Base-by-base conservation (phyloP, 2,888 invertebrate species). In the Trilocha varians region DNA sequence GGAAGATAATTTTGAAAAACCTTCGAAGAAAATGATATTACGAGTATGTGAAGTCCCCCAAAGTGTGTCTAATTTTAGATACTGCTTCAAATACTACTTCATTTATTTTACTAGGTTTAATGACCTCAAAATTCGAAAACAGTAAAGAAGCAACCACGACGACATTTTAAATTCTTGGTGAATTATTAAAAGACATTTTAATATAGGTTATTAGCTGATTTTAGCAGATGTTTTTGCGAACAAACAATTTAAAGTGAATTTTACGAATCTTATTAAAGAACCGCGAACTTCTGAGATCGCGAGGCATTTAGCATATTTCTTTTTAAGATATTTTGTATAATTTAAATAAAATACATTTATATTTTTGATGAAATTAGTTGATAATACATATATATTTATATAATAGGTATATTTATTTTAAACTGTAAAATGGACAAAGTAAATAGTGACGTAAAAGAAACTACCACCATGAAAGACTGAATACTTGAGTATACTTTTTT, bases 121-220 rank as follows among this genome's bases (percentile, higher is more conserved):
- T 25, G 25, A 25, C 25, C 6, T 25, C 25, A 25, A 25, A 25
- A 25, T 25, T 2, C 25, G 25, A 25, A 25, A 25, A 25, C 25
- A 3, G 25, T 25, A 3, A 25, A 25, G 11, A 6, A 3, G 25
- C 11, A 3, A 1, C 4, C 25, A 11, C 11, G 8, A 11, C 25
- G 25, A 25, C 25, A 2, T 25, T 25, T 25, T 11, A 25, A 25
- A 25, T 6, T 3, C 25, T 11, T 11, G 11, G 6, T 25, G 25
- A n/a, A n/a, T n/a, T n/a, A n/a, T n/a, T n/a, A n/a, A n/a, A n/a
- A n/a, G 25, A 25, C 25, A 25, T 48, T 59, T 57, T 59, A 65
- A 68, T 59, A 59, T 49, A 46, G 53, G 59, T 66, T 68, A 70
- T 70, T 69, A 71, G 54, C 53, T 56, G 53, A 57, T 59, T 25